These are phyloP conservation scores for Ctenoplectra terminalis DNA, from an alignment of 1,140 invertebrate species.

Conservation along the genomic window DNA sequence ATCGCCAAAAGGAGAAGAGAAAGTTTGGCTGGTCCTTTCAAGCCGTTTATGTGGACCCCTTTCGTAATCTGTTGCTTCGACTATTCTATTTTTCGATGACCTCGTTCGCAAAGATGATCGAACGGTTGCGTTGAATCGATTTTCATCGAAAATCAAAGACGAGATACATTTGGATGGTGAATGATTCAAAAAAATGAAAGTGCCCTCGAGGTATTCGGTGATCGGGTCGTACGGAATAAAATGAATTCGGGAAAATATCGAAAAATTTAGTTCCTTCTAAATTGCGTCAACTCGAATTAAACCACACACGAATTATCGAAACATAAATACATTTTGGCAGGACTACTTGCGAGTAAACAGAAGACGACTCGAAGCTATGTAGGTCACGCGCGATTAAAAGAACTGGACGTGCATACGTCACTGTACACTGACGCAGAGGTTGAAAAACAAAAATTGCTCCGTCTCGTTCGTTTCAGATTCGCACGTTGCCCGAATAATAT, in stretches of 20 bases:
- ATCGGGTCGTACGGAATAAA: too few species aligned
- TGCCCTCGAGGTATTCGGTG: too few species aligned
- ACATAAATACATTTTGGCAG: background rate
- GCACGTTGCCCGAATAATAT: too few species aligned
- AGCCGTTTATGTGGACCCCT: background rate
- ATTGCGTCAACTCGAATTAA: background rate
- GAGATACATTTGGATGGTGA: too few species aligned
- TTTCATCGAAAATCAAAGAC: too few species aligned
- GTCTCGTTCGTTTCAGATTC: background rate
- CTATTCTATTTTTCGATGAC: background rate
- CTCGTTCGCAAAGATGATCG: background rate
- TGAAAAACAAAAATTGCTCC: conserved; percentile 17
- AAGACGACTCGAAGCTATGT: conserved; percentile 21
- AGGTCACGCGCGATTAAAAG: conserved; percentile 54
- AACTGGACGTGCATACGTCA: conserved; percentile 50
- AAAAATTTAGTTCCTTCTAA: background rate
- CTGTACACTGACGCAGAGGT: conserved; percentile 6
- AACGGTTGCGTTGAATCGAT: background rate
- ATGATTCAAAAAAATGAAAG: too few species aligned
- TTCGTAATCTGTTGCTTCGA: conserved; percentile 35
- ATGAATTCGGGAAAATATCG: too few species aligned
- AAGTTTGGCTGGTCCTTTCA: background rate
- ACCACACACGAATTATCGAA: background rate
- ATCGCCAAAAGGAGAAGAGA: background rate
- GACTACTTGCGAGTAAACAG: conserved; percentile 27